Conservation (phyloP, 2,888 invertebrate genomes). For the Lasius fuliginosus region DNA sequence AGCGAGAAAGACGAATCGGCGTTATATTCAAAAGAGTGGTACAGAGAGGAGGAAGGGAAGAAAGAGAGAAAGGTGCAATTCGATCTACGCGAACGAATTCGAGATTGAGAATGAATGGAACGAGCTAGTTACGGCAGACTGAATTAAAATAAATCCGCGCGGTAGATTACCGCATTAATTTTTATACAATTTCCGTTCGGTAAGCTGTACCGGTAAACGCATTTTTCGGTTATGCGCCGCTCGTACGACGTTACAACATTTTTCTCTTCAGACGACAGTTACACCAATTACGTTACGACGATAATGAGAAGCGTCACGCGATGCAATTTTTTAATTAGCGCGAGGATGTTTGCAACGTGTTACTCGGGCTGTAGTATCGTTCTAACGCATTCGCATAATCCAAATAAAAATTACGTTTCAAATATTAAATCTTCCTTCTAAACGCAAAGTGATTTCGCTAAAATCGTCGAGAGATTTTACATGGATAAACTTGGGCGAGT, state of each 20-base stretch:
- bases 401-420: constrained; percentile 49
- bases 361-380: neutral
- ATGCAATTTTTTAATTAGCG: constrained; percentile 52
- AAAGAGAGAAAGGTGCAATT: constrained; percentile 24
- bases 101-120: constrained; percentile 36
- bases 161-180: constrained; percentile 41
- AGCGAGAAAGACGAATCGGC: constrained; percentile 43
- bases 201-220: constrained; percentile 8
- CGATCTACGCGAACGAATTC: constrained; percentile 37
- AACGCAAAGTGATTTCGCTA: constrained; percentile 9
- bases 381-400: constrained; percentile 36
- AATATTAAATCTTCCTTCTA: constrained; percentile 38
- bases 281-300: constrained; percentile 18
- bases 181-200: constrained; percentile 34
- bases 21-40: constrained; percentile 31
- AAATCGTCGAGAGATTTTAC: neutral
- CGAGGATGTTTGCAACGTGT: constrained; percentile 16
- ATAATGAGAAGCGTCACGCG: constrained; percentile 47
- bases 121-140: constrained; percentile 39
- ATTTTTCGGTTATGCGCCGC: constrained; percentile 1
- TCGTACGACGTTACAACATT: neutral
- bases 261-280: constrained; percentile 4
- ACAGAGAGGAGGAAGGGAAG: too few species aligned
- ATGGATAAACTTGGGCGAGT: neutral
- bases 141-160: constrained; percentile 50